Percentiles rank a stretch among this genome's conserved stretches.
Conservation (phyloP, 2,797 vertebrate genomes). For the Podarcis lilfordi region DNA sequence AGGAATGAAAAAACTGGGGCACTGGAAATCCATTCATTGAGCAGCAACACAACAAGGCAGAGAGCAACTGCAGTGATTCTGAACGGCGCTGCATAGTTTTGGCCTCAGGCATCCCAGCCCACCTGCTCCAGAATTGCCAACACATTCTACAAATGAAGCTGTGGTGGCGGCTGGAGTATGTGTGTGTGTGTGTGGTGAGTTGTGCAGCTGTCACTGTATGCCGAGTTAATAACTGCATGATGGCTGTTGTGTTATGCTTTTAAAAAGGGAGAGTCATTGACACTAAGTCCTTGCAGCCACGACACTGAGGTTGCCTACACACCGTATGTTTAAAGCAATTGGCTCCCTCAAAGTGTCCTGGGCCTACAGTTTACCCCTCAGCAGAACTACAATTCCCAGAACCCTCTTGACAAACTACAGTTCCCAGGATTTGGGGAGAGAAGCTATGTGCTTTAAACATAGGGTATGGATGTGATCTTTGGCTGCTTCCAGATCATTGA, state of each 20-base stretch:
- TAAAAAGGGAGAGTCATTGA: background rate
- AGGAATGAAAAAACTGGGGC: background rate
- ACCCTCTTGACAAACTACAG: no score
- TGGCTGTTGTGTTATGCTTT: background rate
- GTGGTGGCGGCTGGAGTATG: background rate
- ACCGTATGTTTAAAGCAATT: background rate
- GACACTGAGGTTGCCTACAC: background rate
- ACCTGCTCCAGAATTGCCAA: background rate
- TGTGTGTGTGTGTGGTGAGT: background rate
- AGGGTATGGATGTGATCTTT: no score
- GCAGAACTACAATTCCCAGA: no score
- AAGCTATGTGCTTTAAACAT: no score
- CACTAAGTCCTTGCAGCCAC: background rate
- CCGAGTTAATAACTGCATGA: background rate
- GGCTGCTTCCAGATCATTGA: no score
- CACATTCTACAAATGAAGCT: background rate
- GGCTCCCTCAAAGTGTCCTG: background rate
- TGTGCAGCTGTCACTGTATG: background rate
- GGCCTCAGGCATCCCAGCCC: background rate
- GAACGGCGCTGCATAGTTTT: background rate
- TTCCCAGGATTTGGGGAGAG: no score
- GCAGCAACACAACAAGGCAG: background rate
- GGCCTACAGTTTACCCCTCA: no score
- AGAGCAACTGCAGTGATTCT: background rate
- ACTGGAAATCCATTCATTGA: background rate